phyloP scores from a whole-genome alignment of 2,113 vertebrate genomes.

The Chaetodon auriga region DNA sequence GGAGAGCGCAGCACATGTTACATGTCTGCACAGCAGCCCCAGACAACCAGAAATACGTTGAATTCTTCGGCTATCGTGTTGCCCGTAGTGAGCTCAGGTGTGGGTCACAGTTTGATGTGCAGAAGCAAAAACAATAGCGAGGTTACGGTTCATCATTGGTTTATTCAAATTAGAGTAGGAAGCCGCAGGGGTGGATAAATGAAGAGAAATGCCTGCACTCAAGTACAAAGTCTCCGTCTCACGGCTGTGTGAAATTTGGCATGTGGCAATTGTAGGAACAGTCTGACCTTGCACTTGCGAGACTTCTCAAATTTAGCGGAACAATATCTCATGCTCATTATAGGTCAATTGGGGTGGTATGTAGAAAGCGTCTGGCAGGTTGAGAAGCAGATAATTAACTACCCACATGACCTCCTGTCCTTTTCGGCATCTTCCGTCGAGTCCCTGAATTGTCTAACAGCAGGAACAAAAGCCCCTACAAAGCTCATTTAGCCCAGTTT shows the following conservation, averaged over 20 bases:
- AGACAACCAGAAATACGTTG: constrained; percentile 33
- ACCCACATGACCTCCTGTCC: constrained; percentile 63
- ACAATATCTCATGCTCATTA: constrained; percentile 65
- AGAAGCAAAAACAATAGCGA: neutral
- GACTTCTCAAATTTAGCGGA: constrained; percentile 65
- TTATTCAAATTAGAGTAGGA: constrained; percentile 23
- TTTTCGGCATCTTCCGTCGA: constrained; percentile 67
- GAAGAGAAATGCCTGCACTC: constrained; percentile 49
- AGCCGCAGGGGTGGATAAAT: constrained; percentile 34
- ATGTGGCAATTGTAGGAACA: constrained; percentile 51
- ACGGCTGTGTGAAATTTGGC: constrained; percentile 66
- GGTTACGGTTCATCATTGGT: neutral
- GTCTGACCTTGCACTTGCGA: constrained; percentile 56
- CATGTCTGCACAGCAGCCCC: constrained; percentile 56
- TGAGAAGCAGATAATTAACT: constrained; percentile 73
- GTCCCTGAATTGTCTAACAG: constrained; percentile 70
- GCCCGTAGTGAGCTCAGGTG: neutral
- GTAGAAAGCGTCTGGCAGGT: constrained; percentile 62
- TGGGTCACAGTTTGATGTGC: neutral
- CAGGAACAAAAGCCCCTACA: constrained; percentile 70
- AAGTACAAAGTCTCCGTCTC: constrained; percentile 53
- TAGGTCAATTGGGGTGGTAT: constrained; percentile 63
- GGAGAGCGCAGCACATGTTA: constrained; percentile 66
- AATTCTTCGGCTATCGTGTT: neutral
- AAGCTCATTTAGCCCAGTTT: constrained; percentile 73